Conservation (phyloP, 2,113 vertebrate genomes). For the Petrocephalus microphthalmus region DNA sequence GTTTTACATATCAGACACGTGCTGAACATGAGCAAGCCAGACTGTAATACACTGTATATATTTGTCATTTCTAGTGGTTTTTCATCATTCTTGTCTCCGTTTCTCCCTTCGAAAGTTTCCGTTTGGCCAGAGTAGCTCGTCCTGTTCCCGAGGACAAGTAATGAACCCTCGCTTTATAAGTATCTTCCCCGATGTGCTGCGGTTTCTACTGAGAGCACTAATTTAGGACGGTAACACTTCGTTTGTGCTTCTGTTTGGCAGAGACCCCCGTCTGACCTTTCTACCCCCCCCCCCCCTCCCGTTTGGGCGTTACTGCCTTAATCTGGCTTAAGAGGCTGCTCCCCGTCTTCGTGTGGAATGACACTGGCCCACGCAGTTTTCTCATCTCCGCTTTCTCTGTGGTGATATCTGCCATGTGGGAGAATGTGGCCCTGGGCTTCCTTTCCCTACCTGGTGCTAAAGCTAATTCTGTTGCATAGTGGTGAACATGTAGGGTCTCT, state of each 20-base stretch:
- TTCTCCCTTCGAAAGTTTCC: slow-evolving; percentile 30
- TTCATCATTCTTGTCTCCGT: neutral
- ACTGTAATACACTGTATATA: neutral
- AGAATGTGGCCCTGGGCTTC: neutral
- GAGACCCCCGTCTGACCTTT: neutral
- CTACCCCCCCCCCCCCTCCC: slow-evolving; percentile 17
- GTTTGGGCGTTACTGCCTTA: neutral
- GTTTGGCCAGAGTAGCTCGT: slow-evolving; percentile 17
- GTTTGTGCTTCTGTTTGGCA: neutral
- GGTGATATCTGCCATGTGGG: neutral
- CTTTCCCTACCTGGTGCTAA: neutral
- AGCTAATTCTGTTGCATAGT: slow-evolving; percentile 35
- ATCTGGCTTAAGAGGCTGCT: neutral
- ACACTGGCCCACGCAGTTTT: neutral
- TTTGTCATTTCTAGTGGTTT: neutral
- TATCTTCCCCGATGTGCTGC: neutral
- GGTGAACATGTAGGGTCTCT: slow-evolving; percentile 34
- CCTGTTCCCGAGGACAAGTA: slow-evolving; percentile 31
- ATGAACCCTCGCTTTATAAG: slow-evolving; percentile 6
- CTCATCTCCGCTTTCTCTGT: neutral
- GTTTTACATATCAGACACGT: neutral
- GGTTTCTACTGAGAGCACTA: slow-evolving; percentile 25
- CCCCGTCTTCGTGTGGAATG: neutral
- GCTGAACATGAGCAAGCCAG: neutral
- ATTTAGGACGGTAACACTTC: slow-evolving; percentile 17